Percentiles rank a stretch among this genome's conserved stretches.
These are phyloP conservation scores for Cherax destructor DNA, from an alignment of 1,140 invertebrate genomes.

Conservation along the genomic window DNA sequence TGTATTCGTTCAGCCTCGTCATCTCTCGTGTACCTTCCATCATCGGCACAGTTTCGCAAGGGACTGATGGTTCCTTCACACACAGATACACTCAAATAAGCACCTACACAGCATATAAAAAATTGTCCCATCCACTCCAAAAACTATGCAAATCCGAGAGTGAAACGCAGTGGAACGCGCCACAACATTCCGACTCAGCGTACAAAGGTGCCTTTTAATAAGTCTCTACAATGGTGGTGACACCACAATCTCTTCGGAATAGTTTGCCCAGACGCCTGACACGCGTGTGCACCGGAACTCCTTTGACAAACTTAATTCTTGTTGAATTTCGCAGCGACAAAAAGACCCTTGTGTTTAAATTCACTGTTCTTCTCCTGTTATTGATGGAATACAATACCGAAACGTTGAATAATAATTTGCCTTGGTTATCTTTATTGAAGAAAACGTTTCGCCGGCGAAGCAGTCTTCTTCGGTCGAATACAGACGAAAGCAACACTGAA, in stretches of 20 bases:
- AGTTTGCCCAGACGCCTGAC: not conserved
- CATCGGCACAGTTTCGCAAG: not conserved
- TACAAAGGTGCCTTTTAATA: not conserved
- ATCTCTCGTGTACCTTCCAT: not conserved
- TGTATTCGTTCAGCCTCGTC: not conserved
- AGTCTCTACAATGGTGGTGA: not conserved
- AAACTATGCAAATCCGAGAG: not conserved
- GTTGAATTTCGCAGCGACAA: not conserved
- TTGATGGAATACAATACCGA: too few species aligned
- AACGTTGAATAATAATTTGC: too few species aligned
- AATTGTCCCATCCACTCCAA: too few species aligned
- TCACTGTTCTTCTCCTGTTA: too few species aligned
- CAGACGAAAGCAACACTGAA: too few species aligned
- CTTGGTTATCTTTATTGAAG: too few species aligned
- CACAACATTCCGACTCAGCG: not conserved
- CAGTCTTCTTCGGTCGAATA: too few species aligned
- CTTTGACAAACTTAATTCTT: not conserved
- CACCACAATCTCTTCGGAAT: not conserved
- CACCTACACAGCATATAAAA: too few species aligned
- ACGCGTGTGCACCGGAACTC: not conserved
- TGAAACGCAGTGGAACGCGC: not conserved
- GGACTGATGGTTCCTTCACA: too few species aligned
- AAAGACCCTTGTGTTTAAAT: too few species aligned
- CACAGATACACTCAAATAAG: too few species aligned
- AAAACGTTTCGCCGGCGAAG: too few species aligned